Percentiles rank a stretch among this genome's conserved stretches.
phyloP scores from a whole-genome alignment of 2,113 vertebrate species.

The Thermophis baileyi region DNA sequence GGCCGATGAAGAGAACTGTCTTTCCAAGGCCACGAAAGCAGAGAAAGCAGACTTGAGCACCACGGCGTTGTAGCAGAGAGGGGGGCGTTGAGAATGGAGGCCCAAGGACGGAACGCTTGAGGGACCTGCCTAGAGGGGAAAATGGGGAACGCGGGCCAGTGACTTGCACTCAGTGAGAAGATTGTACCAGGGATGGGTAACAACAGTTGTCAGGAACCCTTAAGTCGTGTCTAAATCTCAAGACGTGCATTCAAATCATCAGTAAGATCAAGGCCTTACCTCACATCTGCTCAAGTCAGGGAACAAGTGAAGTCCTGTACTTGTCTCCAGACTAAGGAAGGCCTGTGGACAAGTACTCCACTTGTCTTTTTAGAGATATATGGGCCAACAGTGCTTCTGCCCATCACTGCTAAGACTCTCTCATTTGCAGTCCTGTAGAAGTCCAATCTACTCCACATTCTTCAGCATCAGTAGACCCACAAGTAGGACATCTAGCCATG shows the following conservation, averaged over 20 bases:
- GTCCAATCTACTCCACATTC: not conserved
- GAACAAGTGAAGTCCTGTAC: not conserved
- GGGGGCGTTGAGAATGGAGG: not conserved
- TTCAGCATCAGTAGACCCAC: not conserved
- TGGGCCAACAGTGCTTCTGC: not conserved
- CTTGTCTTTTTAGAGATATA: not conserved
- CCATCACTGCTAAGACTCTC: not conserved
- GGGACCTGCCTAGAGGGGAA: slow-evolving; percentile 23
- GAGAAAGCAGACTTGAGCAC: slow-evolving; percentile 42
- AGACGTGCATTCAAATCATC: not conserved
- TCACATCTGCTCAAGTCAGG: not conserved
- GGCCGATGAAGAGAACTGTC: slow-evolving; percentile 52
- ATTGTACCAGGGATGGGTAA: not conserved
- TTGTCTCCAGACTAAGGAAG: not conserved
- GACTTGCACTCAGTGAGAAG: slow-evolving; percentile 37
- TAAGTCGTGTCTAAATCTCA: not conserved
- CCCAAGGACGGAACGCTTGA: not conserved
- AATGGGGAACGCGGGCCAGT: slow-evolving; percentile 29
- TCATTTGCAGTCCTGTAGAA: not conserved
- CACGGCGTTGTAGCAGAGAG: slow-evolving; percentile 65
- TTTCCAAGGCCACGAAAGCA: slow-evolving; percentile 25
- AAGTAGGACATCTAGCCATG: slow-evolving; percentile 23
- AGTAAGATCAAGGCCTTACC: not conserved
- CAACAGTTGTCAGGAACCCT: not conserved
- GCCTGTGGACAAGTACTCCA: not conserved